Percentiles rank a stretch among this genome's conserved stretches.
These are phyloP conservation scores for Scelioninae gen. 2 DNA, from an alignment of 2,888 invertebrate species.

Conservation along the genomic window DNA sequence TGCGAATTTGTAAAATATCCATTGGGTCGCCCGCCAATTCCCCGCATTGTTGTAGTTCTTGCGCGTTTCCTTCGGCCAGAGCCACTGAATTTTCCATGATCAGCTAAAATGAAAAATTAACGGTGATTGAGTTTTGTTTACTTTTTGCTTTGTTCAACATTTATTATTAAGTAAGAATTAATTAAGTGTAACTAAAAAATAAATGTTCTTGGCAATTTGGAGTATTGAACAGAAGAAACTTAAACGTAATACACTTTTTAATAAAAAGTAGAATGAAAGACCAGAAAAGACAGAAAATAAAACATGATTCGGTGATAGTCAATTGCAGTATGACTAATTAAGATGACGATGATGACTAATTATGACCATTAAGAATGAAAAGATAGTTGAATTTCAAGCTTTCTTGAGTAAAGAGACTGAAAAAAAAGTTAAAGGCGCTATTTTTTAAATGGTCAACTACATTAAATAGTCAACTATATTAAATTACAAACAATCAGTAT, in stretches of 20 bases:
- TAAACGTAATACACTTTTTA: not conserved
- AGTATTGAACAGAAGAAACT: not conserved
- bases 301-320: constrained; percentile 23
- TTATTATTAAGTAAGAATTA: constrained; percentile 6
- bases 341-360: too few species aligned
- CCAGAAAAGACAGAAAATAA: not conserved
- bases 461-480: constrained; percentile 38
- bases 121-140: constrained; percentile 14
- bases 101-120: constrained; percentile 73
- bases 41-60: constrained; percentile 82
- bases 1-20: constrained; percentile 86
- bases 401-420: not conserved
- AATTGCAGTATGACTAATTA: constrained; percentile 35
- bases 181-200: constrained; percentile 22
- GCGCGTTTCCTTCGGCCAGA: constrained; percentile 76
- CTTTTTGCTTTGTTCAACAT: not conserved
- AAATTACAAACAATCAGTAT: constrained; percentile 48
- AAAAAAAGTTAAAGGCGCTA: constrained; percentile 30
- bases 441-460: constrained; percentile 35
- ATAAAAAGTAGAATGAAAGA: constrained; percentile 8
- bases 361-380: constrained; percentile 32
- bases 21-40: constrained; percentile 86
- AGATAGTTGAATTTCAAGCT: constrained; percentile 35
- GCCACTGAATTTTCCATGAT: constrained; percentile 81
- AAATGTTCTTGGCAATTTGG: constrained; percentile 3